A percentile compares a stretch with the other conserved stretches of the same genome.
Conservation (phyloP, 2,113 vertebrate species). For the Neotoma lepida region DNA sequence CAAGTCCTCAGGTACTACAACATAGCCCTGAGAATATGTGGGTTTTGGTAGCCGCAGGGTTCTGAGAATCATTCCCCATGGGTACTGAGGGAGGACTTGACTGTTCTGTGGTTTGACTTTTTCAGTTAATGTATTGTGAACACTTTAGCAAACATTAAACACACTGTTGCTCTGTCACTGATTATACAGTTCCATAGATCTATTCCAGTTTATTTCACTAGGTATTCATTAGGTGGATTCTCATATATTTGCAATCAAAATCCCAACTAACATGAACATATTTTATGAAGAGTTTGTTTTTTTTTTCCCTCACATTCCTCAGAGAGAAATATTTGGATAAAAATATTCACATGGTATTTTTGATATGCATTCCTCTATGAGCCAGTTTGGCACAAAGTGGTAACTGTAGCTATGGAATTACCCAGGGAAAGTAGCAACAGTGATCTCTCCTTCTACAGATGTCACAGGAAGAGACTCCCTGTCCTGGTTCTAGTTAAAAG, state of each 20-base stretch:
- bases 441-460: background rate
- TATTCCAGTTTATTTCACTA: background rate
- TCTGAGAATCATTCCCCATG: background rate
- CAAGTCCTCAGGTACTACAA: background rate
- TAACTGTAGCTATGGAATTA: background rate
- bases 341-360: background rate
- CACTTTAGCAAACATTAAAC: background rate
- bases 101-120: background rate
- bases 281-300: background rate
- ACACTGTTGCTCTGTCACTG: background rate
- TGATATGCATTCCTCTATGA: background rate
- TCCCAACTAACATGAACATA: background rate
- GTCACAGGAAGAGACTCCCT: background rate
- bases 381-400: background rate
- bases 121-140: background rate
- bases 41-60: background rate
- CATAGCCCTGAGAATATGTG: background rate
- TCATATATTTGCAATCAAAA: background rate
- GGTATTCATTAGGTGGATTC: background rate
- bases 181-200: background rate
- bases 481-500: background rate
- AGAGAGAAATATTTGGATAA: background rate
- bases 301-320: conserved; percentile 22
- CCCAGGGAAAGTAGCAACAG: background rate
- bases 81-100: background rate